These are phyloP conservation scores for Rhinolophus sinicus DNA, from an alignment of 2,113 vertebrate species.

Conservation along the genomic window DNA sequence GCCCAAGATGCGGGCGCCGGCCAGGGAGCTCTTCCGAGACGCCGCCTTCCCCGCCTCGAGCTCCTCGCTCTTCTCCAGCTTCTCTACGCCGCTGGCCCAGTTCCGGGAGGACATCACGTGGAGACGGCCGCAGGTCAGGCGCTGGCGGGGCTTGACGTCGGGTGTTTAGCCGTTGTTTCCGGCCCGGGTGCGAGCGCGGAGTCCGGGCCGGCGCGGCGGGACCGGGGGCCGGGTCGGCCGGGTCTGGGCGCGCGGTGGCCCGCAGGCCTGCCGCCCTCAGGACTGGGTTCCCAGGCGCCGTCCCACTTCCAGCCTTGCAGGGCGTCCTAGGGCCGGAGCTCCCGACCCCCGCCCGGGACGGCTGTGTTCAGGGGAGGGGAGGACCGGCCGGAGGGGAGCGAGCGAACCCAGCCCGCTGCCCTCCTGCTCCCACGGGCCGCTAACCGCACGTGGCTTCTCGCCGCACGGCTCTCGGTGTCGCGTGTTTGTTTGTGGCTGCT, in stretches of 20 bases:
- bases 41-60: conserved; percentile 89
- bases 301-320: no score
- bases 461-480: no score
- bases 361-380: not conserved
- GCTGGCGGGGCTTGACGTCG: not conserved
- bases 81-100: conserved; percentile 90
- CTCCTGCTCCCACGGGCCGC: not conserved
- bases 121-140: conserved; percentile 92
- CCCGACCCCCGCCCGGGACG: not conserved
- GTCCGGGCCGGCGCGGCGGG: not conserved
- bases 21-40: conserved; percentile 88
- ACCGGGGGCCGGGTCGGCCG: no score
- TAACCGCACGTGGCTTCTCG: not conserved
- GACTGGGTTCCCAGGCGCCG: not conserved
- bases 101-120: conserved; percentile 92
- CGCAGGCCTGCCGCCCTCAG: not conserved
- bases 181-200: not conserved
- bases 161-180: no score
- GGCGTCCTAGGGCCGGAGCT: not conserved
- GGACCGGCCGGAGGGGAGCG: no score
- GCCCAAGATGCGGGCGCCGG: conserved; percentile 66
- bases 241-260: not conserved
- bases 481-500: not conserved
- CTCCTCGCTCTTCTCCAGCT: conserved; percentile 89
- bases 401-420: not conserved